Evolutionary conservation across 2,797 vertebrate species (phyloP), one percentile per base, ranked within the genome.

Genomic region (Dendrocincla tyrannina): DNA sequence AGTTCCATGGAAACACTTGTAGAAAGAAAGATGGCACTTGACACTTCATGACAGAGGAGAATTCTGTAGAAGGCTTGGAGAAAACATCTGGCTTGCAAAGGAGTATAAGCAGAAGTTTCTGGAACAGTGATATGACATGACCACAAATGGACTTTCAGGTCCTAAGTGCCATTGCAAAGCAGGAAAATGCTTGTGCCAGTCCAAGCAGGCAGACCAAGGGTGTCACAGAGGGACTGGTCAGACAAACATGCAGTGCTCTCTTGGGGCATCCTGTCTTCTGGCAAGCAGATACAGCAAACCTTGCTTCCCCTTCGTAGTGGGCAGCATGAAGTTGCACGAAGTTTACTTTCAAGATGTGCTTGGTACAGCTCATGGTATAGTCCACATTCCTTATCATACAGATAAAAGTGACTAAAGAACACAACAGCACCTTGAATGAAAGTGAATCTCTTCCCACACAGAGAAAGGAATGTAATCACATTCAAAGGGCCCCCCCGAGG

Each of bases 391-490:
- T 93, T 59, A 68, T 90, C 66, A 91, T 32, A 44, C 17, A 89
- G 85, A 92, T 80, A 85, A 96, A 97, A 92, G 85, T 58, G 88
- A 66, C 93, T 89, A 92, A 97, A 95, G 63, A 93, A 75, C 96
- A 74, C 22, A 85, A 50, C 70, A 96, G 32, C 68, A 91, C 73
- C 35, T 69, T 88, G 84, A 86, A 91, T 92, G 84, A 94, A 95
- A 97, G 67, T 72, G 87, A 91, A 76, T 41, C 46, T 80, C 86
- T 94, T 95, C 28, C 60, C 60, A 37, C 5, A 27, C 13, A 16
- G 62, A 94, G 88, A 93, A 86, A 88, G 68, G 66, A 93, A 97
- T 85, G 80, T 78, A 97, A 96, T 97, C 97, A 92, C 59, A 75
- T 91, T 63, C 69, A 11, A 30, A 87, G 74, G 58, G 91, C 94